phyloP scores from a whole-genome alignment of 1,140 invertebrate genomes.

The Ostrea edulis region DNA sequence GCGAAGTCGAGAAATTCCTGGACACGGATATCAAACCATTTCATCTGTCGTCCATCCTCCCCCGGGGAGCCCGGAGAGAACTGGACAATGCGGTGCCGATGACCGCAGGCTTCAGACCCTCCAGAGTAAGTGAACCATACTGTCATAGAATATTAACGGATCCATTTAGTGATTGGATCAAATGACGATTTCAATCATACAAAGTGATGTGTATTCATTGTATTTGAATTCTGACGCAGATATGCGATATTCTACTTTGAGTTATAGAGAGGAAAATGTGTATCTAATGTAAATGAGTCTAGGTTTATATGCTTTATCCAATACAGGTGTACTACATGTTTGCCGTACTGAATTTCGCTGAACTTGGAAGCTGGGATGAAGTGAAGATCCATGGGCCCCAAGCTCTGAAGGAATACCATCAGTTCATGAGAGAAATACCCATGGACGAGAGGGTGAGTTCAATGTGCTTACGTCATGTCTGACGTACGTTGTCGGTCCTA shows the following conservation, averaged over 20 bases:
- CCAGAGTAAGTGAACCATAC: background rate
- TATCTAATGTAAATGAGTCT: too few relatives aligned
- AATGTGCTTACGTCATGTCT: too few relatives aligned
- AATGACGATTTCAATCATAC: background rate
- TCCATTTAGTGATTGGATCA: background rate
- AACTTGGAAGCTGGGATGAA: conserved; percentile 14
- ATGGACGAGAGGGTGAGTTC: background rate
- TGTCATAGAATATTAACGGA: background rate
- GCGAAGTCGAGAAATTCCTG: conserved; percentile 1
- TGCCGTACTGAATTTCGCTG: background rate
- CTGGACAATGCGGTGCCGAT: background rate
- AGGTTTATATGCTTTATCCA: too few relatives aligned
- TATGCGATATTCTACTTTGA: too few relatives aligned
- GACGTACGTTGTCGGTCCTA: background rate
- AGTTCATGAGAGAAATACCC: background rate
- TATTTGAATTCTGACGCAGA: too few relatives aligned
- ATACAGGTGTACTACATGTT: conserved; percentile 20
- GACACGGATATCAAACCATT: background rate
- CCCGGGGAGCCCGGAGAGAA: background rate
- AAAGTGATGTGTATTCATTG: background rate
- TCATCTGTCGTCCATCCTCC: conserved; percentile 16
- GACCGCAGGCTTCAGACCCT: conserved; percentile 4
- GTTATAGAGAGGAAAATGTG: too few relatives aligned
- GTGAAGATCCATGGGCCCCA: background rate
- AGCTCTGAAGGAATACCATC: background rate